Evolutionary conservation across 2,888 invertebrate species (phyloP).

Genomic region (Operophtera brumata): DNA sequence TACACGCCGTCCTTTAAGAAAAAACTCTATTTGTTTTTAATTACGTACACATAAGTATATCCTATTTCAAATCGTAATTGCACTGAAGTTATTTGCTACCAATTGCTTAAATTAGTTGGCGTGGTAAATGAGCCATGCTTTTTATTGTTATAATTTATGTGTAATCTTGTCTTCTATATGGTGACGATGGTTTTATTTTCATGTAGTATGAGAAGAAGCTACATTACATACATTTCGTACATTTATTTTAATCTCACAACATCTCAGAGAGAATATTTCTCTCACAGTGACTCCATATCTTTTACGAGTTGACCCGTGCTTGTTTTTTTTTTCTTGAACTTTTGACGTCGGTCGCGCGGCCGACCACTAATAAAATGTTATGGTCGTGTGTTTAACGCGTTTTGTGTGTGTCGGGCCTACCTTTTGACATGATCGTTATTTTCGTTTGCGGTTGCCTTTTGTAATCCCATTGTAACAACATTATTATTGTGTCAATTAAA

Average conservation of each 20-base stretch:
- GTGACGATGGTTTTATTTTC: background rate
- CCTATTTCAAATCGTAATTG: conserved; percentile 41
- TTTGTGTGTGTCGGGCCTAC: conserved; percentile 76
- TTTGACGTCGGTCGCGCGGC: conserved; percentile 75
- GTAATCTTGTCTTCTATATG: conserved; percentile 7
- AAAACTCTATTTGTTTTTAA: conserved; percentile 47
- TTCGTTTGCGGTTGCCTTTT: conserved; percentile 75
- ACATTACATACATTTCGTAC: conserved; percentile 37
- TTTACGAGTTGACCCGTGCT: conserved; percentile 76
- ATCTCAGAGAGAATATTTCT: conserved; percentile 60
- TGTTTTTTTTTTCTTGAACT: conserved; percentile 74
- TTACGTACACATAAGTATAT: conserved; percentile 39
- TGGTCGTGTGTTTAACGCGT: conserved; percentile 80
- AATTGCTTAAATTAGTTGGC: conserved; percentile 23
- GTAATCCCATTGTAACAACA: conserved; percentile 71
- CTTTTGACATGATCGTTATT: conserved; percentile 79
- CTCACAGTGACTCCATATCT: conserved; percentile 70
- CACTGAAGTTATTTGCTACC: conserved; percentile 25
- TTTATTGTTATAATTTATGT: conserved; percentile 18
- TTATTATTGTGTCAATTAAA: conserved; percentile 77
- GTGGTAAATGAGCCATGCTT: conserved; percentile 8
- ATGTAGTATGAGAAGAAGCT: background rate
- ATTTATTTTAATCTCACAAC: conserved; percentile 38
- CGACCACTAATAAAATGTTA: conserved; percentile 80
- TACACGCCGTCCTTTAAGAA: conserved; percentile 47